phyloP scores from a whole-genome alignment of 2,113 vertebrate genomes.

The Paramisgurnus dabryanus region DNA sequence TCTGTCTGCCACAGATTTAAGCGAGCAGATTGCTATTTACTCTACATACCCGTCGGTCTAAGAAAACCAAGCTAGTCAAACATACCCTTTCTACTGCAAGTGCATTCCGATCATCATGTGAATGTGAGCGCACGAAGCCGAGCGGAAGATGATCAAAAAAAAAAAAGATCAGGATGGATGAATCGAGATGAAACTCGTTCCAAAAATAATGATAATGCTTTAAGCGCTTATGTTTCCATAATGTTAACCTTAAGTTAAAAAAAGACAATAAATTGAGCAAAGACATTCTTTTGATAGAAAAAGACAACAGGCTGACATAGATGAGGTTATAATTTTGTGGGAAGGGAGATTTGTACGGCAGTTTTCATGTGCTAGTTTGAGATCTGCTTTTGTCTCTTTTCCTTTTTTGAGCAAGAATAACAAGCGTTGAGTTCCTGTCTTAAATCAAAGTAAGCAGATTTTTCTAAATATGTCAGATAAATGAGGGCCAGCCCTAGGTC shows the following conservation, averaged over 20 bases:
- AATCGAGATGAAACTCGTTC: slow-evolving; percentile 54
- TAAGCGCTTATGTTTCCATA: slow-evolving; percentile 19
- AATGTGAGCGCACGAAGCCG: slow-evolving; percentile 68
- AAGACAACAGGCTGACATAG: slow-evolving; percentile 28
- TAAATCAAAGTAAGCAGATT: slow-evolving; percentile 26
- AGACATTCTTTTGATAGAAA: slow-evolving; percentile 36
- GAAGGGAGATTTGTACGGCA: slow-evolving; percentile 37
- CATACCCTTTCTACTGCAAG: slow-evolving; percentile 73
- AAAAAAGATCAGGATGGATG: slow-evolving; percentile 63
- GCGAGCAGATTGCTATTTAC: slow-evolving; percentile 87
- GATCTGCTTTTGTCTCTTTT: slow-evolving; percentile 32
- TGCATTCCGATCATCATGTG: slow-evolving; percentile 69
- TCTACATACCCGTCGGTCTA: slow-evolving; percentile 81
- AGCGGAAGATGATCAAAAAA: slow-evolving; percentile 68
- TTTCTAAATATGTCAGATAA: slow-evolving; percentile 51
- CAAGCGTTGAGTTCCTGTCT: slow-evolving; percentile 31
- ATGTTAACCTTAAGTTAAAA: slow-evolving; percentile 8
- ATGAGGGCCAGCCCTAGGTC: slow-evolving; percentile 27
- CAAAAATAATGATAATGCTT: slow-evolving; percentile 53
- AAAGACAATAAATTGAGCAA: slow-evolving; percentile 44
- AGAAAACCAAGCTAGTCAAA: slow-evolving; percentile 77
- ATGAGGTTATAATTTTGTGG: slow-evolving; percentile 36
- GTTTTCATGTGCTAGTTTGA: background rate
- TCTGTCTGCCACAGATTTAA: slow-evolving; percentile 80
- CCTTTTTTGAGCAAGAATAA: slow-evolving; percentile 32